These are phyloP conservation scores for Staurois parvus DNA, from an alignment of 2,797 vertebrate species.

Conservation along the genomic window DNA sequence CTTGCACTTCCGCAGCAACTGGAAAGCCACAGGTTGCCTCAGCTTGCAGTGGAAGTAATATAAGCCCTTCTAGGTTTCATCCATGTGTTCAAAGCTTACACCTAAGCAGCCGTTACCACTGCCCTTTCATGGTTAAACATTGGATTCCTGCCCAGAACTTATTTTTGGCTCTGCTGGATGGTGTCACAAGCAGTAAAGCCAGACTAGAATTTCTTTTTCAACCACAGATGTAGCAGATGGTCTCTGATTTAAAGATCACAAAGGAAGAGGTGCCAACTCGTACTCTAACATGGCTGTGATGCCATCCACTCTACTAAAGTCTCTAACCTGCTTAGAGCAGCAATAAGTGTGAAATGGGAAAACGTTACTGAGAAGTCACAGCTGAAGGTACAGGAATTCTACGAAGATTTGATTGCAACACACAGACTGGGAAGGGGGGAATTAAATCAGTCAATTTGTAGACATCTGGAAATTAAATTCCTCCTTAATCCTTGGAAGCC, in stretches of 20 bases:
- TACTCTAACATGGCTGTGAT: slow-evolving; percentile 29
- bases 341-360: background rate
- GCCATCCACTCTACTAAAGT: background rate
- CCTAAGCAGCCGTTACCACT: slow-evolving; percentile 52
- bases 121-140: slow-evolving; percentile 65
- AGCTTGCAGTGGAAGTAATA: background rate
- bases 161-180: slow-evolving; percentile 74
- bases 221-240: slow-evolving; percentile 71
- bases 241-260: slow-evolving; percentile 63
- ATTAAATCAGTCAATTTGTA: background rate
- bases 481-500: background rate
- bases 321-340: background rate
- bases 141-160: slow-evolving; percentile 69
- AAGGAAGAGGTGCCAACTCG: slow-evolving; percentile 59
- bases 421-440: no score
- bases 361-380: background rate
- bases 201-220: slow-evolving; percentile 64
- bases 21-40: background rate
- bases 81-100: background rate
- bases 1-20: background rate
- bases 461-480: background rate
- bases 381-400: background rate
- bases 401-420: background rate
- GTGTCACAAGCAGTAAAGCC: slow-evolving; percentile 60
- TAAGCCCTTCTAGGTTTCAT: background rate